A percentile compares a stretch with the other conserved stretches of the same genome.
These are phyloP conservation scores for Mohoua ochrocephala DNA, from an alignment of 2,113 vertebrate species.

Conservation along the genomic window DNA sequence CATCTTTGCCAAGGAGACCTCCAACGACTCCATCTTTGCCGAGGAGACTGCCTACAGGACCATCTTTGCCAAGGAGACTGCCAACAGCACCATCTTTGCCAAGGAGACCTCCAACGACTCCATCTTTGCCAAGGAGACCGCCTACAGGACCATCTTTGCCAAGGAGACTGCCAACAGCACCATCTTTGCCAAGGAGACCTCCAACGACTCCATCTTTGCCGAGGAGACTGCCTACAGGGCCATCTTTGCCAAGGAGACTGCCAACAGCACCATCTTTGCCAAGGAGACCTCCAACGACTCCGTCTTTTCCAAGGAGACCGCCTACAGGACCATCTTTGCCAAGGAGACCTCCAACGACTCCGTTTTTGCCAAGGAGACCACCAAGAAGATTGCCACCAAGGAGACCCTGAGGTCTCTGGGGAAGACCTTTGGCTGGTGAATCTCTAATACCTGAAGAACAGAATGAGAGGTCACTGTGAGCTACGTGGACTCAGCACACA, in stretches of 20 bases:
- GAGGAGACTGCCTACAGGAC: too few relatives aligned
- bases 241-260: fast-evolving
- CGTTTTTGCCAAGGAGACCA: not conserved
- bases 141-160: not conserved
- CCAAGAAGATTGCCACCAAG: not conserved
- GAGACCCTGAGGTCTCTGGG: not conserved
- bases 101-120: not conserved
- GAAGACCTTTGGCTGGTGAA: not conserved
- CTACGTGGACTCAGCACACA: not conserved
- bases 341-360: not conserved
- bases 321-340: fast-evolving
- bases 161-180: not conserved
- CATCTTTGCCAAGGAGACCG: not conserved
- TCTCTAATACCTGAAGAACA: slow-evolving; percentile 23
- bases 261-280: fast-evolving
- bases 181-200: fast-evolving
- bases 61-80: not conserved
- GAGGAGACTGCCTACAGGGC: not conserved
- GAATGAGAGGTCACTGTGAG: not conserved
- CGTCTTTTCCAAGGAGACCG: too few relatives aligned
- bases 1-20: fast-evolving
- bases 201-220: fast-evolving
- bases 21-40: fast-evolving
- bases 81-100: not conserved
- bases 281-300: fast-evolving